A percentile compares a stretch with the other conserved stretches of the same genome.
Conservation (phyloP, 2,797 vertebrate genomes). For the Gymnopithys bicolor region DNA sequence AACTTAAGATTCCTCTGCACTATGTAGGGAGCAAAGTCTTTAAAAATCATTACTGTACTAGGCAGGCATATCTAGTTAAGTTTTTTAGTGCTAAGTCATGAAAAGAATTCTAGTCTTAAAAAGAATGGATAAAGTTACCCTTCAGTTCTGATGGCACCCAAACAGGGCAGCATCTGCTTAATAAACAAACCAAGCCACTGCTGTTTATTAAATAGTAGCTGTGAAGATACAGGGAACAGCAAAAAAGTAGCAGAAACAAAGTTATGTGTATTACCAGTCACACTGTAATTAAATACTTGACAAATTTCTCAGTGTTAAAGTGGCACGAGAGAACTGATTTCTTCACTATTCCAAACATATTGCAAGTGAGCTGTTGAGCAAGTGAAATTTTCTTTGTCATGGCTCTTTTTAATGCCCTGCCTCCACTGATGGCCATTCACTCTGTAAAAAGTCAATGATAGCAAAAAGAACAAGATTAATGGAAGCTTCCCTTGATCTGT, state of each 20-base stretch:
- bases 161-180: neutral
- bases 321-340: neutral
- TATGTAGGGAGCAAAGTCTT: neutral
- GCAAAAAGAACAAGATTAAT: constrained; percentile 32
- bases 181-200: neutral
- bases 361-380: neutral
- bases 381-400: constrained; percentile 10
- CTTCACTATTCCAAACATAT: neutral
- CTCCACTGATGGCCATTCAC: neutral
- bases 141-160: neutral
- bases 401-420: neutral
- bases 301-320: neutral
- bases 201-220: neutral
- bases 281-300: neutral
- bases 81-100: neutral
- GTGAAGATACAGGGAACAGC: neutral
- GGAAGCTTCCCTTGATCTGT: constrained; percentile 24
- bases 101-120: neutral
- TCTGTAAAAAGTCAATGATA: neutral
- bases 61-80: neutral
- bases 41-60: neutral
- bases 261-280: neutral
- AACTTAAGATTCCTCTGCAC: neutral
- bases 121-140: neutral
- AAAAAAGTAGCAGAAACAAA: neutral